These are phyloP conservation scores for Hiodon tergisus DNA, from an alignment of 2,113 vertebrate genomes.

Conservation along the genomic window DNA sequence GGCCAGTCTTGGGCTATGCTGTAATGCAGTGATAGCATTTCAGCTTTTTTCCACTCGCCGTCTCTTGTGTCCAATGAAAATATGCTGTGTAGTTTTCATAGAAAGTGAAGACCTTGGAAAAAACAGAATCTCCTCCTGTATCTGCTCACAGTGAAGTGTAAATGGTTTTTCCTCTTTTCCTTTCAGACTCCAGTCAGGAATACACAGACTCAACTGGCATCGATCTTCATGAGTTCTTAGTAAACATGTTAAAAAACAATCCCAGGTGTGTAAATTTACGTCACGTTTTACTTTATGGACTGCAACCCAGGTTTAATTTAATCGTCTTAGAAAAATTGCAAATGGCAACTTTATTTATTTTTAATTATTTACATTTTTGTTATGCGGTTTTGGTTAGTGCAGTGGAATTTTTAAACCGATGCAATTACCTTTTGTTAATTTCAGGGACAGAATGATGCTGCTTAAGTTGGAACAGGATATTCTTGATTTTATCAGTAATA, in stretches of 20 bases:
- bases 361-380: neutral
- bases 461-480: constrained; percentile 99
- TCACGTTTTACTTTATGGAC: no score
- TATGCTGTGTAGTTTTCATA: no score
- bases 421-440: constrained; percentile 16
- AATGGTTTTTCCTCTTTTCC: neutral
- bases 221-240: constrained; percentile 97
- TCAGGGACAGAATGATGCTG: constrained; percentile 91
- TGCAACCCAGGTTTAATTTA: no score
- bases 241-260: constrained; percentile 96
- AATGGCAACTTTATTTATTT: neutral
- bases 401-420: neutral
- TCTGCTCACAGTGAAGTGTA: neutral
- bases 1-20: neutral
- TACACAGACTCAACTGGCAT: constrained; percentile 98
- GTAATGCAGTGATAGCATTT: neutral
- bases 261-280: constrained; percentile 68
- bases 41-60: neutral
- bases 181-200: constrained; percentile 93
- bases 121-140: no score
- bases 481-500: constrained; percentile 99
- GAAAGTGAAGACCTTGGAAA: no score
- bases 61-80: no score
- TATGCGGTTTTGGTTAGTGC: neutral
- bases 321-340: neutral